A percentile compares a stretch with the other conserved stretches of the same genome.
Evolutionary conservation across 2,888 invertebrate species (phyloP).

Genomic region (Pterobdella sp.): DNA sequence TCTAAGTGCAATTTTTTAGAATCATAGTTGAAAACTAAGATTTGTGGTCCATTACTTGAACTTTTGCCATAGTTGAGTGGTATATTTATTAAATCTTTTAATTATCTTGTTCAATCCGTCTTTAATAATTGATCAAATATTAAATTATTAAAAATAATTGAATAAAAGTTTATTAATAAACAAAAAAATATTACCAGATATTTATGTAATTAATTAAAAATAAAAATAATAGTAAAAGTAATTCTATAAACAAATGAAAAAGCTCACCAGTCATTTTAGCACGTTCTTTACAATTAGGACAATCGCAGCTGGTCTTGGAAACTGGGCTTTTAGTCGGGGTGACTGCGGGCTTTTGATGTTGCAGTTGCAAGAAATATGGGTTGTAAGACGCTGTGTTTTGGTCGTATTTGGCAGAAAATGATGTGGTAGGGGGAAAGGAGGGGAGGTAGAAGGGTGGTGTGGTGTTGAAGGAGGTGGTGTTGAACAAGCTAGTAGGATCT

Average conservation of each 20-base stretch:
- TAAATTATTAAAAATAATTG: too few relatives aligned
- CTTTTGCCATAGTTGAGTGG: too few relatives aligned
- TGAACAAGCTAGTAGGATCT: background rate
- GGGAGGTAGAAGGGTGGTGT: background rate
- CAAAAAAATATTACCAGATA: too few relatives aligned
- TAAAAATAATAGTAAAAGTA: background rate
- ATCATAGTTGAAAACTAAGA: too few relatives aligned
- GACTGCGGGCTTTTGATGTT: background rate
- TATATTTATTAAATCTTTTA: too few relatives aligned
- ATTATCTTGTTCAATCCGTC: too few relatives aligned
- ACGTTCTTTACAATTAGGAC: slow-evolving; percentile 6
- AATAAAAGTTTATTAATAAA: too few relatives aligned
- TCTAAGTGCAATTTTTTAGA: too few relatives aligned
- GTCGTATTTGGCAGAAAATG: background rate
- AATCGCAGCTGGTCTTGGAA: background rate
- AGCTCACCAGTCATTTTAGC: background rate
- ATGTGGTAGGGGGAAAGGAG: background rate
- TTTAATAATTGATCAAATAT: too few relatives aligned
- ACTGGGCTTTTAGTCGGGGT: background rate
- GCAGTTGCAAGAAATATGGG: background rate
- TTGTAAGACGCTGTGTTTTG: background rate
- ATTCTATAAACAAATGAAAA: background rate
- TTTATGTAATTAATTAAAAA: too few relatives aligned
- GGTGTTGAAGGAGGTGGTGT: background rate
- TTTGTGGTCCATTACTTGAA: too few relatives aligned